Base-by-base conservation (phyloP, 1,140 invertebrate species). In the Plodia interpunctella region DNA sequence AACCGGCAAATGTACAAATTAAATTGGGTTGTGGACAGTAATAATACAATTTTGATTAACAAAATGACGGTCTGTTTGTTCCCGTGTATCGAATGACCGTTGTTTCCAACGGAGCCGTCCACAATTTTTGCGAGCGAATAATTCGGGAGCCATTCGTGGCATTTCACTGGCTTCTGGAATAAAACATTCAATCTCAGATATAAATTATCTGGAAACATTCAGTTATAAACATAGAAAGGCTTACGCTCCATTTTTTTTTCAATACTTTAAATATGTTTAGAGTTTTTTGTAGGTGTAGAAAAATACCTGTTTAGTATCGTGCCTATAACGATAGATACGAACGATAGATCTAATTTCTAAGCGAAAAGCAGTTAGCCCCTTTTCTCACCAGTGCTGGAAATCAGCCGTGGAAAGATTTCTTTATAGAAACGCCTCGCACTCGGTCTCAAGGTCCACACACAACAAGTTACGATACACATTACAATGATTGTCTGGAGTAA, bases 101-200 rank as follows among this genome's bases (percentile, higher is more conserved):
- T 82, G 78, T 76, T 76, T 77, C 68, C 72, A 77, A 73, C 38
- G 38, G 70, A 80, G 72, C 70, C 70, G 70, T 74, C 71, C 73
- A 78, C 76, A 78, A 79, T 80, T 80, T 87, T 81, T 75, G 75
- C 76, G 76, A 83, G 72, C 74, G 81, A 25, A 6, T 87, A 78
- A 80, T 83, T 81, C 75, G 68, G 73, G 75, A 83, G 67, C 76
- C 70, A 75, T 79, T 83, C 68, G 74, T 71, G 67, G 77, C 78
- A 77, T 87, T 87, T 83, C 74, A 76, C 73, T 78, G 74, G 74
- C 63, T 74, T 25, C 51, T 20, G 69, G 78, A 80, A 82, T 84
- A 83, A 81, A 86, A 81, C 80, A 84, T 87, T 78, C 74, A 62
- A 68, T 60, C 76, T 64, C 62, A 54, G 78, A 75, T 69, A 68